A percentile compares a stretch with the other conserved stretches of the same genome.
These are phyloP conservation scores for Dendrophyllia cribrosa DNA, from an alignment of 64 coral and sea anemone genomes.

Conservation along the genomic window DNA sequence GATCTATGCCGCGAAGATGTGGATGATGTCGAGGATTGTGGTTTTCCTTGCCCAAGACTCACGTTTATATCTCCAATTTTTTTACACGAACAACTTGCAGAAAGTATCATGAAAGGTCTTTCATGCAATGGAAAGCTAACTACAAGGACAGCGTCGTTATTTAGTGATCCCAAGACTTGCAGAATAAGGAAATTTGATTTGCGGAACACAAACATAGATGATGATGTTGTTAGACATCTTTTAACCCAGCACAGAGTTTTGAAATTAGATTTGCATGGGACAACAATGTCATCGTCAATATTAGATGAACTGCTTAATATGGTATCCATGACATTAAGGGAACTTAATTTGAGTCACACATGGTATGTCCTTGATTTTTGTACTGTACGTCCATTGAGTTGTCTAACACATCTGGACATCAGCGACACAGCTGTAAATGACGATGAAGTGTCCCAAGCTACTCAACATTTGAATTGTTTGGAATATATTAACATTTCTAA, in stretches of 20 bases:
- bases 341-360: conserved; percentile 68
- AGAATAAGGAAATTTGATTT: conserved; percentile 77
- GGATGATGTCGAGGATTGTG: conserved; percentile 38
- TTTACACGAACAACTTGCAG: conserved; percentile 79
- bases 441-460: conserved; percentile 36
- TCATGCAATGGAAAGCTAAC: conserved; percentile 48
- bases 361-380: conserved; percentile 41
- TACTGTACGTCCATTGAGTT: conserved; percentile 47
- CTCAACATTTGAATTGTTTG: conserved; percentile 46
- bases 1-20: conserved; percentile 66
- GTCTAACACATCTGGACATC: conserved; percentile 68
- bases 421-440: conserved; percentile 68
- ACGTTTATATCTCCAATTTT: conserved; percentile 76
- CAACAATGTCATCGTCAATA: not conserved
- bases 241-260: conserved; percentile 2
- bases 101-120: conserved; percentile 58
- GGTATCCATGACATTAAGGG: conserved; percentile 51
- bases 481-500: conserved; percentile 82
- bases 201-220: conserved; percentile 22
- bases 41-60: conserved; percentile 2
- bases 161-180: conserved; percentile 63
- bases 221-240: not conserved
- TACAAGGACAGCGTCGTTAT: conserved; percentile 64
- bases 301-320: conserved; percentile 3
- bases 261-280: conserved; percentile 8